Evolutionary conservation across 2,888 invertebrate species (phyloP), one percentile per base, ranked within the genome.

Genomic region (Psococerastis gibbosa): DNA sequence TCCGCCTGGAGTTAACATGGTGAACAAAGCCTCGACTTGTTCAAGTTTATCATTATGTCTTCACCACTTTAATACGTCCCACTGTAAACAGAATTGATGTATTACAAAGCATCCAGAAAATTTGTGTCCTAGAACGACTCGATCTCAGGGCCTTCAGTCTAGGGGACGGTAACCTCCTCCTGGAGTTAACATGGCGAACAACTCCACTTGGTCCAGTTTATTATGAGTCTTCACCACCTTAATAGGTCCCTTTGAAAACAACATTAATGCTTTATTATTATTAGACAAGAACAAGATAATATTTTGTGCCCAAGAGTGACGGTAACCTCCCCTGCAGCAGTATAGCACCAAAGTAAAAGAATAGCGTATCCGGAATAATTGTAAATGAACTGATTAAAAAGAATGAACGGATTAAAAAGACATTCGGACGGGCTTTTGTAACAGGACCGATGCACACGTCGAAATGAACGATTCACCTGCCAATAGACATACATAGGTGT

Each of bases 271-370:
- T n/a, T 33, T 20, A 43, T 16, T 44, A 23, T 9, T n/a, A 11
- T 11, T 41, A 41, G 16, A 18, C 9, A 16, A 8, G 33, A 9
- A 13, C 2, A 6, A 35, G 32, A 23, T 13, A 32, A 45, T 23
- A 32, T 11, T 32, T 22, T 8, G 34, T 45, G n/a, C n/a, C n/a
- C n/a, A n/a, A n/a, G n/a, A n/a, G 95, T 97, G 95, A 43, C 67
- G 65, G 62, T 78, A 89, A 48, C 76, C 73, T n/a, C 94, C 94
- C 9, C 95, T n/a, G n/a, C n/a, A n/a, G n/a, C n/a, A n/a, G n/a
- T n/a, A n/a, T n/a, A n/a, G n/a, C n/a, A n/a, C n/a, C n/a, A n/a
- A n/a, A n/a, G n/a, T n/a, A n/a, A n/a, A n/a, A n/a, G n/a, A n/a
- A n/a, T n/a, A n/a, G n/a, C n/a, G 16, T 44, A 32, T 13, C 17